phyloP scores from a whole-genome alignment of 37 sponge, comb jelly and placozoan species.

The Spongilla lacustris region DNA sequence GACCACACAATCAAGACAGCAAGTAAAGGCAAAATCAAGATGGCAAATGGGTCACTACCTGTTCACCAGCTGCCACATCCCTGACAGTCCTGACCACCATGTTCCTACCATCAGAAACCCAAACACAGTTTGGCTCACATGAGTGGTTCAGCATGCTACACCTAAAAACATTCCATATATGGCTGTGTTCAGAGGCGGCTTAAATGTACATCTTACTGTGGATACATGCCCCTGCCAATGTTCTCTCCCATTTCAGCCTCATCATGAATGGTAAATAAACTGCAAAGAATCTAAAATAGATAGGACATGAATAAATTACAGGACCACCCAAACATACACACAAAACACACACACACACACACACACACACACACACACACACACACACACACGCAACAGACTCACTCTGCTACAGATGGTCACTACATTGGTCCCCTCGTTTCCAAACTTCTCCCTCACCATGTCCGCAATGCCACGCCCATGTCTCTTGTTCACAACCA shows the following conservation, averaged over 20 bases:
- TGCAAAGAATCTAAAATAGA: neutral
- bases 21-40: too few species aligned
- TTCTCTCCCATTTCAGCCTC: neutral
- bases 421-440: neutral
- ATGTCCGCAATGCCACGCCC: neutral
- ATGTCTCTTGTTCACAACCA: neutral
- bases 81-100: constrained; percentile 11
- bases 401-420: neutral
- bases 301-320: neutral
- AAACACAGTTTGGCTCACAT: constrained; percentile 57
- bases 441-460: neutral
- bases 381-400: neutral
- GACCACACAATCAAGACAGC: neutral
- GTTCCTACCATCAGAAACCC: constrained; percentile 30
- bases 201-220: neutral
- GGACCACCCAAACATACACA: neutral
- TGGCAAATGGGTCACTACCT: neutral
- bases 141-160: constrained; percentile 48
- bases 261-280: neutral
- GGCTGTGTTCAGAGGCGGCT: neutral
- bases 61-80: constrained; percentile 29
- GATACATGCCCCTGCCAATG: neutral
- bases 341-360: too few species aligned
- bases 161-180: neutral
- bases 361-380: too few species aligned